Base-by-base conservation (phyloP, 1,140 invertebrate species). In the Anagrus nilaparvatae region DNA sequence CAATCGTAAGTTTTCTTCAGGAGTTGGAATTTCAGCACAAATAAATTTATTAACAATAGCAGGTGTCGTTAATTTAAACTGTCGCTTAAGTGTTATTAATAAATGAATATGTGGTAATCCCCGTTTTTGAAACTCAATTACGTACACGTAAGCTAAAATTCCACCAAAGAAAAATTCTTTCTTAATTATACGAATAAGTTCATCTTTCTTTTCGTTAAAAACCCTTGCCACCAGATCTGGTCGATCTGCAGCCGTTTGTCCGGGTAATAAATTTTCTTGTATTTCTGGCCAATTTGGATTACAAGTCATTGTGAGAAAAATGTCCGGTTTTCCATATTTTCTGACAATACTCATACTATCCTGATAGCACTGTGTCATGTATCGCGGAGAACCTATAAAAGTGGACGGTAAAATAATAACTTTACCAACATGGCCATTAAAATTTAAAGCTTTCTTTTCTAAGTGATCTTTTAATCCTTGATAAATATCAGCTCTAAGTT, bases 1-100 rank as follows among this genome's bases (percentile, higher is more conserved):
- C 38, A 27, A 34, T n/a, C 23, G 58, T 56, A 54, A 73, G 58
- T n/a, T n/a, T 35, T 25, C 48, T 42, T 31, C 19, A 21, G 34
- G 46, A 61, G 73, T 60, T 5, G 72, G 67, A 42, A 77, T 61
- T 55, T 75, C 70, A 21, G 68, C 71, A 44, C 40, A 69, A 34
- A 42, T 27, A n/a, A 17, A 42, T 9, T 18, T 42, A 24, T 42
- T 10, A 18, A 42, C 12, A 21, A 12, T 19, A 19, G 8, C 3
- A 23, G 31, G 7, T 17, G 20, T 34, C 17, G 14, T 13, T 16
- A 42, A 24, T 42, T 42, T 42, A 16, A 10, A 9, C 3, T 23
- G 4, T 3, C 12, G 18, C n/a, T 16, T 0, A 31, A 40, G 23
- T 10, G 9, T 28, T 21, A 32, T 32, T 12, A 40, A 14, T 14